A percentile compares a stretch with the other conserved stretches of the same genome.
These are phyloP conservation scores for Mus minutoides DNA, from an alignment of 2,797 vertebrate species.

Conservation along the genomic window DNA sequence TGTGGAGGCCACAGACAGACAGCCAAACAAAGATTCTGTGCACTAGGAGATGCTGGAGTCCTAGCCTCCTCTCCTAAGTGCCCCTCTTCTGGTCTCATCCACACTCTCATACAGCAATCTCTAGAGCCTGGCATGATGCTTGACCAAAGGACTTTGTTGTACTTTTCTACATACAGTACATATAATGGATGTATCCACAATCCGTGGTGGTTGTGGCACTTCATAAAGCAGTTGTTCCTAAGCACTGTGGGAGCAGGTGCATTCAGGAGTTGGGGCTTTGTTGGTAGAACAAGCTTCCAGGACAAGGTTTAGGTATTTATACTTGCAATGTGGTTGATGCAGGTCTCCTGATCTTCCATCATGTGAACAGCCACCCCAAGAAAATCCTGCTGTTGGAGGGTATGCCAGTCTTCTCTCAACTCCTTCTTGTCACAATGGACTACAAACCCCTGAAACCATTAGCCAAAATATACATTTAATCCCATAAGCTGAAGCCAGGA, in stretches of 20 bases:
- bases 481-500: background rate
- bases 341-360: background rate
- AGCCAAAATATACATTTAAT: background rate
- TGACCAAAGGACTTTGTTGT: background rate
- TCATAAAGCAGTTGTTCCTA: rapidly evolving
- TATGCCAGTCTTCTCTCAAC: background rate
- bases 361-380: background rate
- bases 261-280: background rate
- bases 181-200: background rate
- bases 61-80: rapidly evolving
- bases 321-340: background rate
- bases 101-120: too few relatives aligned
- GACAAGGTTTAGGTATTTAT: background rate
- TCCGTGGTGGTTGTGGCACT: rapidly evolving
- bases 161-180: rapidly evolving
- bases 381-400: background rate
- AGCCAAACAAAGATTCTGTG: rapidly evolving
- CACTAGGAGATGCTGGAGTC: background rate
- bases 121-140: too few relatives aligned
- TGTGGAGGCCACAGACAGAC: background rate
- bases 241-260: rapidly evolving
- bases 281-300: background rate
- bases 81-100: too few relatives aligned
- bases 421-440: background rate
- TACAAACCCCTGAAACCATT: background rate